These are phyloP conservation scores for Telmatochromis sp. DNA, from an alignment of 2,113 vertebrate genomes.

Conservation along the genomic window DNA sequence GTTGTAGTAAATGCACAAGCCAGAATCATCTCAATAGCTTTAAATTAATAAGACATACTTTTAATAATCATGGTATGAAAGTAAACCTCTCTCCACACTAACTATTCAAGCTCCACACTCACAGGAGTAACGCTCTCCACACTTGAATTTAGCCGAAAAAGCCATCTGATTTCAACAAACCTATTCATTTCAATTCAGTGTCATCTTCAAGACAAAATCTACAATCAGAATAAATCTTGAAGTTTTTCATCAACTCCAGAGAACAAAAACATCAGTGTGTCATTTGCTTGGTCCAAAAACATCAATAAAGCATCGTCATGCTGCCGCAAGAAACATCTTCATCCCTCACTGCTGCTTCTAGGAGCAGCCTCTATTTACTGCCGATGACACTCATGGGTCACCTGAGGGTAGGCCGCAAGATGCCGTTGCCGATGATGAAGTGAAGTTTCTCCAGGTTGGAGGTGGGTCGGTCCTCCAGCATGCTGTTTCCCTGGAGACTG, in stretches of 20 bases:
- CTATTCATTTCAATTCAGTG: not conserved
- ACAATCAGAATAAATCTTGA: not conserved
- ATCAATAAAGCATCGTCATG: fast-evolving
- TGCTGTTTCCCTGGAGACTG: slow-evolving; percentile 87
- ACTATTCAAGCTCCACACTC: not conserved
- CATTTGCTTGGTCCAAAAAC: not conserved
- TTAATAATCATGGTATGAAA: not conserved
- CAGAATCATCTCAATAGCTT: not conserved
- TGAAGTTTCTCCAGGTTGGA: slow-evolving; percentile 98
- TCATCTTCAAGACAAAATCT: not conserved
- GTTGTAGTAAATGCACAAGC: not conserved
- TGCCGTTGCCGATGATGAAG: slow-evolving; percentile 96
- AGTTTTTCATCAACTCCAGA: not conserved
- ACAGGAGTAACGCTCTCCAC: not conserved
- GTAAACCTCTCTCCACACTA: not conserved
- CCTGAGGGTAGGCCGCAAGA: slow-evolving; percentile 89
- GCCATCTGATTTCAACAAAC: not conserved
- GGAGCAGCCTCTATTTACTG: not conserved
- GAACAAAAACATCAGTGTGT: not conserved
- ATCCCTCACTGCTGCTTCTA: not conserved
- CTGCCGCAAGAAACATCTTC: fast-evolving
- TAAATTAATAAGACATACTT: not conserved
- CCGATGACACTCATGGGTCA: slow-evolving; percentile 21
- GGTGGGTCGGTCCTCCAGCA: slow-evolving; percentile 94
- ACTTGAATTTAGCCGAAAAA: not conserved